These are phyloP conservation scores for Arctopsyche grandis DNA, from an alignment of 1,140 invertebrate species.

Conservation along the genomic window DNA sequence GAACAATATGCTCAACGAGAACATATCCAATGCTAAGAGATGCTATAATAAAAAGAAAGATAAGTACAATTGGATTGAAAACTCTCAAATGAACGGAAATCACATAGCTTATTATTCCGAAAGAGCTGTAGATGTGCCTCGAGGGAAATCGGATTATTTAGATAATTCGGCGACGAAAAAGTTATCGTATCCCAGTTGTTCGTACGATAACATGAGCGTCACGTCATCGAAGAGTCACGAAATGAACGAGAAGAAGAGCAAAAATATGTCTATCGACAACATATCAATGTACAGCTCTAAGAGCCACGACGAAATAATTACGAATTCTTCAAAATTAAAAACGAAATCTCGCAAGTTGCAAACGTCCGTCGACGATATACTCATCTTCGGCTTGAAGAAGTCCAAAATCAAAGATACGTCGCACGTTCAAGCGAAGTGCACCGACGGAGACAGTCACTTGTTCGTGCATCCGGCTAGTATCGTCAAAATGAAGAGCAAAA, in stretches of 20 bases:
- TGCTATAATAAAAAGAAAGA: slow-evolving; percentile 39
- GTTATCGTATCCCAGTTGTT: slow-evolving; percentile 45
- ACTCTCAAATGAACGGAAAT: neutral
- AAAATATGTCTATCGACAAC: slow-evolving; percentile 62
- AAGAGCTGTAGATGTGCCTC: slow-evolving; percentile 58
- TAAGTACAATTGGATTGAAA: slow-evolving; percentile 43
- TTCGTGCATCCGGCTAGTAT: slow-evolving; percentile 63
- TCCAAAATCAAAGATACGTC: slow-evolving; percentile 44
- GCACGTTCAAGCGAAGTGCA: slow-evolving; percentile 51
- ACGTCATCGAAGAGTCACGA: slow-evolving; percentile 59
- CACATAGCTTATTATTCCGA: slow-evolving; percentile 50
- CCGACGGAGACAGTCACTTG: slow-evolving; percentile 56
- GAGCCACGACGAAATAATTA: slow-evolving; percentile 64
- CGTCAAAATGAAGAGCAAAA: slow-evolving; percentile 58
- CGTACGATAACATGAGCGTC: slow-evolving; percentile 61
- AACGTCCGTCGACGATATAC: slow-evolving; percentile 64
- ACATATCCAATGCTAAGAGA: slow-evolving; percentile 42
- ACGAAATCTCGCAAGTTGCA: slow-evolving; percentile 54
- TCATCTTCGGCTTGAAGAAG: slow-evolving; percentile 61
- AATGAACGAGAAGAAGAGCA: slow-evolving; percentile 56
- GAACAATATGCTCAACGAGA: slow-evolving; percentile 51
- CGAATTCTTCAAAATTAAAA: slow-evolving; percentile 57
- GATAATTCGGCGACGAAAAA: slow-evolving; percentile 53
- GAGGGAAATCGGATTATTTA: slow-evolving; percentile 53
- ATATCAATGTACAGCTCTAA: slow-evolving; percentile 67